Percentiles rank a stretch among this genome's conserved stretches.
Conservation (phyloP, 2,888 invertebrate genomes). For the Apantesis nais region DNA sequence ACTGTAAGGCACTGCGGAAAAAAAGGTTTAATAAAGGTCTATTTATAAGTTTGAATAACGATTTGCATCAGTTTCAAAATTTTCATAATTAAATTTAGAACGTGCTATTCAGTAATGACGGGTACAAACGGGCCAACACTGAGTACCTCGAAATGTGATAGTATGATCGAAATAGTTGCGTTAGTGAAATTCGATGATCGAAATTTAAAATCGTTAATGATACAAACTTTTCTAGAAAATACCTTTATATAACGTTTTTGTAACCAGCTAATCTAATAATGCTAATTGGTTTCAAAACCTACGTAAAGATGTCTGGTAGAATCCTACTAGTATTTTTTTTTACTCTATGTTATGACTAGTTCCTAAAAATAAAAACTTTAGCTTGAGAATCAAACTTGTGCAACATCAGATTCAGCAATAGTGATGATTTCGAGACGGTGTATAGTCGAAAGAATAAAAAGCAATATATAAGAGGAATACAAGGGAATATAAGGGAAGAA, state of each 20-base stretch:
- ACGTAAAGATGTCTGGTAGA: too few relatives aligned
- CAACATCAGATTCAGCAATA: slow-evolving; percentile 9
- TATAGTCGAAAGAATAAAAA: neutral
- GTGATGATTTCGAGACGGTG: neutral
- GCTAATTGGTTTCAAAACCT: too few relatives aligned
- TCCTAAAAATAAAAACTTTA: neutral
- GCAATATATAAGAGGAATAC: neutral
- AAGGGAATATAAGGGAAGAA: too few relatives aligned
- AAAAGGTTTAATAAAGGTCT: neutral
- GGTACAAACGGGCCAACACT: neutral
- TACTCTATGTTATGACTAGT: too few relatives aligned
- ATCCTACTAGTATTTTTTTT: too few relatives aligned
- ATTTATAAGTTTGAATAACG: neutral
- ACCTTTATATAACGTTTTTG: too few relatives aligned
- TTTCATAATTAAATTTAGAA: neutral
- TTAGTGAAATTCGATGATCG: neutral
- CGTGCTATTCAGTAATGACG: neutral
- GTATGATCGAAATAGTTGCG: neutral
- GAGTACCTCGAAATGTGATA: neutral
- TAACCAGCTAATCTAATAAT: too few relatives aligned
- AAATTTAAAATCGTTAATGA: neutral
- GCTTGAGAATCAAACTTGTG: slow-evolving; percentile 1
- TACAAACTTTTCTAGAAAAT: neutral
- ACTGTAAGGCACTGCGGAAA: neutral
- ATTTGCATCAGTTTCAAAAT: neutral